Evolutionary conservation across 2,888 invertebrate genomes (phyloP).

Genomic region (Cheiracanthium punctorium): DNA sequence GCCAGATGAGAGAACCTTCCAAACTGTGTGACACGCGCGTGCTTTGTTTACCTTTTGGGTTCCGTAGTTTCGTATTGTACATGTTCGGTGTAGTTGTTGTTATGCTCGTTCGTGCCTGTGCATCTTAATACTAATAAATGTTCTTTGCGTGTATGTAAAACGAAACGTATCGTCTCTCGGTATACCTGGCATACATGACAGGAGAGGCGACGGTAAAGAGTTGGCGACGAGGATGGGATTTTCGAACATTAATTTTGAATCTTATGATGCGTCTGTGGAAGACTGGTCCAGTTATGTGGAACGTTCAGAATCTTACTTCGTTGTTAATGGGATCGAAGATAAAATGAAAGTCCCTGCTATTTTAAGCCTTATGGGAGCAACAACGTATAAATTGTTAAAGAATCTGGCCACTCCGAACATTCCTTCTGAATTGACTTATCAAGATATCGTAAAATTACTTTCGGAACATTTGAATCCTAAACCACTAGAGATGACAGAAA

Average conservation of each 20-base stretch:
- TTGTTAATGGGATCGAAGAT: constrained; percentile 47
- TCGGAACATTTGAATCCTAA: constrained; percentile 47
- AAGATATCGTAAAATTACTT: constrained; percentile 48
- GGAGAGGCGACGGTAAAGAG: too few relatives aligned
- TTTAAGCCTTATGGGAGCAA: constrained; percentile 45
- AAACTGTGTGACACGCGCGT: constrained; percentile 37
- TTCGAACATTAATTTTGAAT: constrained; percentile 45
- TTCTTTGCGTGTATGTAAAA: constrained; percentile 6
- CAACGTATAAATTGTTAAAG: constrained; percentile 47
- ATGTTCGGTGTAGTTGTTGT: constrained; percentile 34
- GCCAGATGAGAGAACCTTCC: constrained; percentile 41
- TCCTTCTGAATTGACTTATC: constrained; percentile 42
- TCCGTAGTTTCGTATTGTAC: constrained; percentile 31
- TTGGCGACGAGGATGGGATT: constrained; percentile 43
- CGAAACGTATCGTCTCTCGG: too few relatives aligned
- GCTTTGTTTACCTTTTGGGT: too few relatives aligned
- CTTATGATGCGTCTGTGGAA: too few relatives aligned
- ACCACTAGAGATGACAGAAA: constrained; percentile 51
- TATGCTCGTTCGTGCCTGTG: constrained; percentile 35
- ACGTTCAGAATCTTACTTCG: constrained; percentile 45
- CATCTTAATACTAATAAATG: constrained; percentile 19
- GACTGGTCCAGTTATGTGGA: constrained; percentile 47
- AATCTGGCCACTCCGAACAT: constrained; percentile 46
- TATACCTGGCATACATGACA: too few relatives aligned
- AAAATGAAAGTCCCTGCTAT: constrained; percentile 43